Conservation (phyloP, 2,888 invertebrate genomes). For the Galerucella nymphaeae region DNA sequence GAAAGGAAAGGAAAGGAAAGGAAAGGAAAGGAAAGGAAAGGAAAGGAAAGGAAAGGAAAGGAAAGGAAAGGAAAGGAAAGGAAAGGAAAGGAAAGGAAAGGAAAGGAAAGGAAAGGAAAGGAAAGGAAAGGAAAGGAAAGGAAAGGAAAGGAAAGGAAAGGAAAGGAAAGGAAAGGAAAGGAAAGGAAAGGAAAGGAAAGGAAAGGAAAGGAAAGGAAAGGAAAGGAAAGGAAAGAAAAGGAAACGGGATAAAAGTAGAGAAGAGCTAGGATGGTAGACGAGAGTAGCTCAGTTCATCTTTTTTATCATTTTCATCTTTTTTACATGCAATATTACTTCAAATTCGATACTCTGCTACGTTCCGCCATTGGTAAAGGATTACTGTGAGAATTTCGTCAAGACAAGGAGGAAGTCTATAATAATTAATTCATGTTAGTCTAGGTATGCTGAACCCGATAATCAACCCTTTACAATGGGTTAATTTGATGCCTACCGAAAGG, state of each 20-base stretch:
- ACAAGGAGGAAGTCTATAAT: slow-evolving; percentile 39
- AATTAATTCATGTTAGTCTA: slow-evolving; percentile 46
- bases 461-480: slow-evolving; percentile 45
- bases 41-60: not conserved
- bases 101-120: too few relatives aligned
- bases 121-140: too few relatives aligned
- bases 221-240: not conserved
- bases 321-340: too few relatives aligned
- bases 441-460: slow-evolving; percentile 45
- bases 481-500: slow-evolving; percentile 45
- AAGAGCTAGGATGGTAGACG: too few relatives aligned
- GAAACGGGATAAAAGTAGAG: not conserved
- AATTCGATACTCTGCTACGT: too few relatives aligned
- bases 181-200: too few relatives aligned
- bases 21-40: too few relatives aligned
- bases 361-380: slow-evolving; percentile 22
- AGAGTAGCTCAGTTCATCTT: not conserved
- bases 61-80: not conserved
- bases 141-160: too few relatives aligned
- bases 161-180: too few relatives aligned
- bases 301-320: too few relatives aligned
- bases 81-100: not conserved
- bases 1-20: too few relatives aligned
- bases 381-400: slow-evolving; percentile 31
- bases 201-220: not conserved